Percentiles rank a stretch among this genome's conserved stretches.
These are phyloP conservation scores for Mesorhabditis spiculigera DNA, from an alignment of 2,888 invertebrate species.

Conservation along the genomic window DNA sequence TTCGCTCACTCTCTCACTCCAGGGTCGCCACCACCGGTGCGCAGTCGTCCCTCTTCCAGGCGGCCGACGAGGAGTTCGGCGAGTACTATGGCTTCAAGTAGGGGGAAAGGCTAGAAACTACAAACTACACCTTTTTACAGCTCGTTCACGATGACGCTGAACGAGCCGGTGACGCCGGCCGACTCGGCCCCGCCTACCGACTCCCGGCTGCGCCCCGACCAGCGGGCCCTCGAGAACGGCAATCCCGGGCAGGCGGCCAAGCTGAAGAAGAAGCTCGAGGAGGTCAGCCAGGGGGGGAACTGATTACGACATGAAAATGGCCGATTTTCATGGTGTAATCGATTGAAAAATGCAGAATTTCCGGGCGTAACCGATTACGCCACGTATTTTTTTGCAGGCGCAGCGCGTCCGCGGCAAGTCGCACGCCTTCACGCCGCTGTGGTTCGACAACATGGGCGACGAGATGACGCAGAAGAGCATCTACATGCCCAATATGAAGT, in stretches of 20 bases:
- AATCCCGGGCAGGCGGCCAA: neutral
- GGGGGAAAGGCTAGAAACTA: neutral
- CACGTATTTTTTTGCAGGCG: neutral
- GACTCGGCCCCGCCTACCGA: slow-evolving; percentile 6
- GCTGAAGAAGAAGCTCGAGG: slow-evolving; percentile 11
- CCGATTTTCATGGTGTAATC: too few relatives aligned
- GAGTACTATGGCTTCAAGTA: neutral
- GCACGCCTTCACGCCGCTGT: neutral
- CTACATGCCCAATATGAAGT: slow-evolving; percentile 10
- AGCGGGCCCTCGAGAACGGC: slow-evolving; percentile 13
- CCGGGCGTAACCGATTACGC: neutral
- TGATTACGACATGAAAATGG: neutral
- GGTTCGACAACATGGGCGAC: slow-evolving; percentile 12
- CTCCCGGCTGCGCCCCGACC: slow-evolving; percentile 11
- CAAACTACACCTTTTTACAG: neutral
- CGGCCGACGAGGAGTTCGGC: neutral
- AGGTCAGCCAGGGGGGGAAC: neutral
- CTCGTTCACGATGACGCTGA: slow-evolving; percentile 12
- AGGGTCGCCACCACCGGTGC: neutral
- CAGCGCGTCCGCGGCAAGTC: slow-evolving; percentile 6
- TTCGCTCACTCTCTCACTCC: neutral
- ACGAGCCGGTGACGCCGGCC: slow-evolving; percentile 11
- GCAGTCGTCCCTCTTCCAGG: neutral
- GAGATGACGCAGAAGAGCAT: slow-evolving; percentile 9
- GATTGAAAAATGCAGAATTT: too few relatives aligned